Percentiles rank a stretch among this genome's conserved stretches.
Evolutionary conservation across 2,113 vertebrate species (phyloP).

Genomic region (Lontra canadensis): DNA sequence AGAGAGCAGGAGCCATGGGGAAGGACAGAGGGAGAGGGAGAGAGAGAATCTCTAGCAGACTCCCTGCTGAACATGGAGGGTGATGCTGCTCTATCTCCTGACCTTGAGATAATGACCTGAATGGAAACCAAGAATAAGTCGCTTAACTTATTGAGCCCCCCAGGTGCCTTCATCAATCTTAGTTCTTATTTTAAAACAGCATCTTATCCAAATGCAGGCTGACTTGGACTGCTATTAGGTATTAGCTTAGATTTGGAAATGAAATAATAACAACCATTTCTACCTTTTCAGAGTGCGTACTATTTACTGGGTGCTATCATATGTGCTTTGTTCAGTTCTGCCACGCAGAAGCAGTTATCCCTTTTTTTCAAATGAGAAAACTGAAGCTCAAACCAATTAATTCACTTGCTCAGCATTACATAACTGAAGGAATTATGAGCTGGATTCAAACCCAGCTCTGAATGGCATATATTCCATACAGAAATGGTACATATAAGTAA

Average conservation of each 20-base stretch:
- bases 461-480: background rate
- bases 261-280: background rate
- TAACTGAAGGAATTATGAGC: background rate
- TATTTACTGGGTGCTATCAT: background rate
- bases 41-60: background rate
- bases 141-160: background rate
- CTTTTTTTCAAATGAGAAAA: background rate
- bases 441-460: background rate
- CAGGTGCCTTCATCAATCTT: background rate
- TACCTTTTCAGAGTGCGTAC: background rate
- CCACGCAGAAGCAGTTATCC: background rate
- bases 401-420: background rate
- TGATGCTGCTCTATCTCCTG: background rate
- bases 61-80: background rate
- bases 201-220: background rate
- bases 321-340: background rate
- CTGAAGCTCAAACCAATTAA: background rate
- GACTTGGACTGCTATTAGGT: background rate
- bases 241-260: background rate
- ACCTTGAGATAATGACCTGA: background rate
- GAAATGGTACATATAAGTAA: background rate
- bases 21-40: background rate
- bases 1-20: fast-evolving
- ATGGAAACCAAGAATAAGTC: background rate
- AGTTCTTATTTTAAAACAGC: background rate